Evolutionary conservation across 2,113 vertebrate species (phyloP), one percentile per base, ranked within the genome.

Genomic region (Heterotis niloticus): DNA sequence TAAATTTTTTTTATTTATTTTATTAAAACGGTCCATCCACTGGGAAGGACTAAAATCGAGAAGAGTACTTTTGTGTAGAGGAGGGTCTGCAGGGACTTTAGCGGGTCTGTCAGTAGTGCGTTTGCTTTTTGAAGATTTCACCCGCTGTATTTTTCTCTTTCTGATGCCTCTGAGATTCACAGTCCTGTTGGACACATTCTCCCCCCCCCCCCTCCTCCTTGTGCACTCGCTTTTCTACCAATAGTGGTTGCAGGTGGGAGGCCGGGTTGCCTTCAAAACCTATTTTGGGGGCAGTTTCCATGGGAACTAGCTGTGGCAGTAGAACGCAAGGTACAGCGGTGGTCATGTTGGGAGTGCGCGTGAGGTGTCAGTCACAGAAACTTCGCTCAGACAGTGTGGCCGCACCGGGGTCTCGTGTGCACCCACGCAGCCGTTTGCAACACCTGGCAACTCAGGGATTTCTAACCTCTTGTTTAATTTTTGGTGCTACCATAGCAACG

Each of bases 241-340:
- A 28, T 71, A 26, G 67, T 69, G 68, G 28, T 70, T 71, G 77
- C 54, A 71, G 77, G 77, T 78, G 76, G 76, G 64, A 67, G 76
- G 62, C 51, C 52, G 51, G 18, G 76, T 77, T 67, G 66, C 57
- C 65, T 59, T 69, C 65, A 34, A 69, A 67, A 78, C 65, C 67
- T 71, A 60, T 71, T 78, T 78, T 51, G 56, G 77, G 65, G 77
- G 77, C 57, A 71, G 77, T 78, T 78, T 78, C 77, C 77, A 78
- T 78, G 77, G 77, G 67, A 78, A 78, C 77, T 67, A 78, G 77
- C 67, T 78, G 66, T 62, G 70, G 54, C 18, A 20, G 66, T 78
- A 51, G 56, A 78, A 57, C 77, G 51, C 14, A 54, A 60, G 29
- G 56, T 26, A 13, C n/a, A 28, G n/a, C 44, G 77, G 2, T 78